These are phyloP conservation scores for Machaerirhynchus nigripectus DNA, from an alignment of 2,113 vertebrate species.

Conservation along the genomic window DNA sequence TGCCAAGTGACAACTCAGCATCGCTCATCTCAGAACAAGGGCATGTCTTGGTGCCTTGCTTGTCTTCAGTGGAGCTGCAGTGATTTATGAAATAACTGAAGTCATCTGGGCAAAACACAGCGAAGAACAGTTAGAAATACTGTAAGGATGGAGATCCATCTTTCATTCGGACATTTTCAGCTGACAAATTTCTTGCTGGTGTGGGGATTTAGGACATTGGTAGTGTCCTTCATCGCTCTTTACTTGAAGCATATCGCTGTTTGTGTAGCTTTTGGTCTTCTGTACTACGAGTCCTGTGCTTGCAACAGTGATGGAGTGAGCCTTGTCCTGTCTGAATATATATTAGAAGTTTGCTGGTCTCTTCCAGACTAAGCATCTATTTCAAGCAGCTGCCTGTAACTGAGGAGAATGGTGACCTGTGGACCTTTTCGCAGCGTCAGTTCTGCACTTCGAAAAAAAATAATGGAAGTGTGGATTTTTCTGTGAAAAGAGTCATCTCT, in stretches of 20 bases:
- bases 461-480: neutral
- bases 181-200: constrained; percentile 1
- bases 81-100: constrained; percentile 57
- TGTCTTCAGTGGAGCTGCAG: neutral
- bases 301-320: constrained; percentile 3
- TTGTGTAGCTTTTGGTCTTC: constrained; percentile 28
- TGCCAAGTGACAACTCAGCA: neutral
- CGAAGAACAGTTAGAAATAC: neutral
- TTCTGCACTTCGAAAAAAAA: neutral
- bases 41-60: constrained; percentile 2
- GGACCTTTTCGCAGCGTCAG: neutral
- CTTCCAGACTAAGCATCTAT: neutral
- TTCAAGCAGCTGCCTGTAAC: constrained; percentile 14
- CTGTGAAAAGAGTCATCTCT: neutral
- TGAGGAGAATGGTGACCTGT: neutral
- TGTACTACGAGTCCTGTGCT: neutral
- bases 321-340: neutral
- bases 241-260: constrained; percentile 5
- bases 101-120: constrained; percentile 20
- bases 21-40: neutral
- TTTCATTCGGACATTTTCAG: constrained; percentile 37
- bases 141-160: constrained; percentile 11
- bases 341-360: neutral
- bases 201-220: constrained; percentile 26
- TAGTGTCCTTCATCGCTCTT: constrained; percentile 42